Base-by-base conservation (phyloP, 2,888 invertebrate species). In the Tetrapedia diversipes region DNA sequence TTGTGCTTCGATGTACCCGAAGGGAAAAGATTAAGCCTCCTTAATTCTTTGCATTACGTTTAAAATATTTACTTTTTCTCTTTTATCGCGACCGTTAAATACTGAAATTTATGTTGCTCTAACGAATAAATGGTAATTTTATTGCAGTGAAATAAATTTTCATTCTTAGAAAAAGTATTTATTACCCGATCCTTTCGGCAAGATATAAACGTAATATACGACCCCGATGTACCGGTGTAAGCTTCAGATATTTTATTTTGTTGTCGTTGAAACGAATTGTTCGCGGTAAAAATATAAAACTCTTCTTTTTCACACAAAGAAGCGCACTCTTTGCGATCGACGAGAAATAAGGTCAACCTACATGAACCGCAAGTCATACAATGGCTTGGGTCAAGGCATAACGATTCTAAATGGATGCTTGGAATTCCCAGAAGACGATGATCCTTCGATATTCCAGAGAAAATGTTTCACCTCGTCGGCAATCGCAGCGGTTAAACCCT, bases 321-420 rank as follows among this genome's bases (percentile, higher is more conserved):
- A 60, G 60, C 29, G 22, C 34, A 63, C 57, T 63, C 45, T 24
- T 59, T 14, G 49, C 51, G 49, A 63, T 59, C 47, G 29, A 64
- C 39, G 57, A 63, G 57, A 47, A 63, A 66, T 76, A 61, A 81
- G 64, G 61, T 45, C 53, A 56, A 45, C 10, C 32, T 49, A 29
- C 22, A 56, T 57, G 68, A 66, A 79, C 39, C 65, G 56, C 24
- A 34, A 22, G 39, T 43, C n/a, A 27, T 32, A 70, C 54, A 77
- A 77, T 65, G 51, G 61, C 47, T 53, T 54, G 57, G 74, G 65
- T 82, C 68, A 65, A 49, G 71, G 74, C 56, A 34, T 57, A 70
- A 63, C 73, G 59, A 78, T 78, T 80, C 63, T 39, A 81, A 81
- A 64, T 79, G 59, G 43, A 60, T 49, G 66, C 56, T 60, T 16